Base-by-base conservation (phyloP, 2,113 vertebrate species). In the Gobio gobio region DNA sequence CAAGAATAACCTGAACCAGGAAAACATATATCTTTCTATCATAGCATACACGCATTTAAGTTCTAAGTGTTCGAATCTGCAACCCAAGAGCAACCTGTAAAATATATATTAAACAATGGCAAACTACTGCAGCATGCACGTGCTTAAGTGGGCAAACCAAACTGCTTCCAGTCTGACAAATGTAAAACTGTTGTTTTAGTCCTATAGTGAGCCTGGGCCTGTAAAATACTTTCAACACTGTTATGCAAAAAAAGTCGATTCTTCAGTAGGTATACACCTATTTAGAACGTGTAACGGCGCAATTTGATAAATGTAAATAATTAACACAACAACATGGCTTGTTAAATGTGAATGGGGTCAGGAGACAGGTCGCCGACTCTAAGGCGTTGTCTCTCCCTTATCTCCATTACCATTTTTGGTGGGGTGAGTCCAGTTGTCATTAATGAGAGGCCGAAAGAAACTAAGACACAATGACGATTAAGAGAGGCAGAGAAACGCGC, bases 291-390 rank as follows among this genome's bases (percentile, higher is more conserved):
- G 90, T 90, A 89, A 83, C 90, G 83, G 80, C 63, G 89, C 87
- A 83, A 75, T 87, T 73, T 72, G 77, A 87, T 49, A 88, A 75
- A 82, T 87, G 93, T 93, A 88, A 92, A 92, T 94, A 92, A 95
- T 96, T 95, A 94, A 94, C 94, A 94, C 93, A 94, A 95, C 93
- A 95, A 95, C 91, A 90, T 92, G 83, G 90, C 91, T 91, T 92
- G 91, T 94, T 95, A 93, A 93, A 95, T 94, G 89, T 95, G 92
- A 96, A 96, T 95, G 93, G 90, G 92, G 92, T 92, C 92, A 92
- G 75, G 90, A 94, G 92, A 91, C 94, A 93, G 92, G 93, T 94
- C 92, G 90, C 86, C 90, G 80, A 88, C 82, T 91, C 91, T 90
- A 89, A 95, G 94, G 93, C 93, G 94, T 95, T 94, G 94, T 87